Base-by-base conservation (phyloP, 2,888 invertebrate genomes). In the Galerucella calmariensis region DNA sequence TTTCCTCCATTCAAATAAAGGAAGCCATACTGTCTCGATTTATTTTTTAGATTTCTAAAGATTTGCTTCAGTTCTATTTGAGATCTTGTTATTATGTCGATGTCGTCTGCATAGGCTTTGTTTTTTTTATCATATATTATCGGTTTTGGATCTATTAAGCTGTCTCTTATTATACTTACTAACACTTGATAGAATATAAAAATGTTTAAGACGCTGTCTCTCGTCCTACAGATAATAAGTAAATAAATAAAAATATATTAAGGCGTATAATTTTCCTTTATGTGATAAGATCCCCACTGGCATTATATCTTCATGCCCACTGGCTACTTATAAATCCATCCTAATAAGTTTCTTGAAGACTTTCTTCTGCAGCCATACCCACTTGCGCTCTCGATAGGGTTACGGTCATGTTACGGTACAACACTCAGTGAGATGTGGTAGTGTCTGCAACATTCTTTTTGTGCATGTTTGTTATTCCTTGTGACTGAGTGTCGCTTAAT, bases 321-420 rank as follows among this genome's bases (percentile, higher is more conserved):
- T 51, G 59, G 63, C 41, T 16, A 65, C 69, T 61, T 74, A 74
- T 70, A 74, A 74, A 74, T 70, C 51, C 44, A 66, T 63, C 59
- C 44, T 72, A 76, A 74, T 72, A 78, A 69, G 77, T 68, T 79
- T 77, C 78, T 80, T 77, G 75, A 81, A 82, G 81, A 82, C 82
- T 82, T 82, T 82, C 82, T 82, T 82, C 79, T 76, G 74, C 79
- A 69, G 78, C 74, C 72, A 78, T 67, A 71, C 78, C 74, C 76
- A 74, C 74, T 76, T 72, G 66, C 67, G 69, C 69, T 69, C 67
- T 69, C 70, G 59, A 70, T 61, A 44, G 51, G 67, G 69, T 51
- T 62, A 35, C 69, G 73, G 67, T 70, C 70, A 67, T 67, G 73
- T 66, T 48, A 69, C 70, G 65, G 59, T 70, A 70, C 58, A 48